These are phyloP conservation scores for Anoplolepis gracilipes DNA, from an alignment of 1,140 invertebrate genomes.

Conservation along the genomic window DNA sequence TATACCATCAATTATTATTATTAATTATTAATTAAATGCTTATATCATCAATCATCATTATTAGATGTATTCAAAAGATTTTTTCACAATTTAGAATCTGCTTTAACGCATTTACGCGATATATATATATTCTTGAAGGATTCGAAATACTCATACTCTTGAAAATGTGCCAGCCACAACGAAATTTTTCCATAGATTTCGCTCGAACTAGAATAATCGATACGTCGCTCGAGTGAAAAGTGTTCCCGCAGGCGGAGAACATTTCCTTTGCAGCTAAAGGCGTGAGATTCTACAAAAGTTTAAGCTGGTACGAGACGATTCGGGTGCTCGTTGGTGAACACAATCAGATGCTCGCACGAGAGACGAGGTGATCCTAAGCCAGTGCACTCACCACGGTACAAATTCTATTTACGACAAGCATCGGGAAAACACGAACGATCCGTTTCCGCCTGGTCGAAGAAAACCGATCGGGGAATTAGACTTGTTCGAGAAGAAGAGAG, in stretches of 20 bases:
- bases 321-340: conserved; percentile 14
- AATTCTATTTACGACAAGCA: conserved; percentile 47
- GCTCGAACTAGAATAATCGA: background rate
- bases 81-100: background rate
- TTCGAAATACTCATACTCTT: background rate
- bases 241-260: conserved; percentile 1
- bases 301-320: conserved; percentile 2
- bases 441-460: conserved; percentile 42
- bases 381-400: too few species aligned
- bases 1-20: background rate
- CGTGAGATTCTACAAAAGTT: conserved; percentile 8
- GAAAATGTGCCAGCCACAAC: conserved; percentile 22
- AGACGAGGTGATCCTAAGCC: conserved; percentile 22
- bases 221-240: background rate
- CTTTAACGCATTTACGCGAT: background rate
- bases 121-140: background rate
- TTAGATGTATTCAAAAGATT: background rate
- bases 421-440: conserved; percentile 27
- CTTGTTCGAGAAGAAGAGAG: background rate
- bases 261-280: conserved; percentile 5
- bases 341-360: conserved; percentile 15
- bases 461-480: conserved; percentile 33
- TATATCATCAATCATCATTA: background rate
- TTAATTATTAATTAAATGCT: too few species aligned
- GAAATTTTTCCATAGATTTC: background rate